These are phyloP conservation scores for Hafferia zeledoni DNA, from an alignment of 2,797 vertebrate species.

Conservation along the genomic window DNA sequence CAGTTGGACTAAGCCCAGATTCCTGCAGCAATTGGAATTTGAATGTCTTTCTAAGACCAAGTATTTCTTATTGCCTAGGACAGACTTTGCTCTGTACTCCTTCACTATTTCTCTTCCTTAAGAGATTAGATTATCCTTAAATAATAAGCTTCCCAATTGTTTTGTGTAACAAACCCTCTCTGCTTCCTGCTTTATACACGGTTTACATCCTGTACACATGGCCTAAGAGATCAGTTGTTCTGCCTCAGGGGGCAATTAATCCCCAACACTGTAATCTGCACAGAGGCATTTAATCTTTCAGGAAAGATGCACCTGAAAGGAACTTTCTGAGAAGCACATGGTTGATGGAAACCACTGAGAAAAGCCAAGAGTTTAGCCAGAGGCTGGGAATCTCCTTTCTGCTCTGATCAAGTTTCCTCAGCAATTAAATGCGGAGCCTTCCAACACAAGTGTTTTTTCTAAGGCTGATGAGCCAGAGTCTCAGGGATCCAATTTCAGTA, in stretches of 20 bases:
- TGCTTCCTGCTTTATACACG: not conserved
- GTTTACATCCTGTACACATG: slow-evolving; percentile 31
- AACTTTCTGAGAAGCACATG: slow-evolving; percentile 27
- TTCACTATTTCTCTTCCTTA: not conserved
- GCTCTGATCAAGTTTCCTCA: slow-evolving; percentile 44
- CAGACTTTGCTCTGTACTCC: not conserved
- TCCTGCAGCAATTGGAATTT: not conserved
- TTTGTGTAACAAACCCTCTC: not conserved
- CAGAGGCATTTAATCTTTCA: slow-evolving; percentile 62
- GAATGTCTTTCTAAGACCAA: not conserved
- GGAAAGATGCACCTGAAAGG: slow-evolving; percentile 62
- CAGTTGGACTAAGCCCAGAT: slow-evolving; percentile 7
- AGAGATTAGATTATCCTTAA: slow-evolving; percentile 15
- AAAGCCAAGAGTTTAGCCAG: slow-evolving; percentile 56
- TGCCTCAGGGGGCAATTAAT: slow-evolving; percentile 61
- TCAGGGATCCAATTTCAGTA: slow-evolving; percentile 4
- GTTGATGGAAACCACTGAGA: slow-evolving; percentile 26
- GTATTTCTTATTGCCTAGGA: not conserved
- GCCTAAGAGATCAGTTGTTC: slow-evolving; percentile 21
- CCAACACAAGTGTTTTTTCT: slow-evolving; percentile 19
- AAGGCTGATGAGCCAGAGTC: not conserved
- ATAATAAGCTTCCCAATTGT: slow-evolving; percentile 25
- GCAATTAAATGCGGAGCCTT: slow-evolving; percentile 46
- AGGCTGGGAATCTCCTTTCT: slow-evolving; percentile 45
- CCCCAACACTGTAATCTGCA: slow-evolving; percentile 47